Evolutionary conservation across 2,888 invertebrate genomes (phyloP).

Genomic region (Drosophila differens): DNA sequence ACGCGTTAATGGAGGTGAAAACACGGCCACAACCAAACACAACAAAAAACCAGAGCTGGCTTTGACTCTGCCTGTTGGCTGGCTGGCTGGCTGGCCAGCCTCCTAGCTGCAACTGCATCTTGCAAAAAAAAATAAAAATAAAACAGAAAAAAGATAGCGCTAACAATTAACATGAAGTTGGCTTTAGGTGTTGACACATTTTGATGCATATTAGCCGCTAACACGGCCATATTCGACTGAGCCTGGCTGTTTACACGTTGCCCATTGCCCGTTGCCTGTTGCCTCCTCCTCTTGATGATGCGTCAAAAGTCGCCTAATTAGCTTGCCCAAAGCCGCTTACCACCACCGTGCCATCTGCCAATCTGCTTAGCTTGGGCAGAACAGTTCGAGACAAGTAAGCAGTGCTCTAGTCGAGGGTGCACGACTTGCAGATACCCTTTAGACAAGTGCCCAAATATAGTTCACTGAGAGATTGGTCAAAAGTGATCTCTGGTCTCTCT

Average conservation of each 20-base stretch:
- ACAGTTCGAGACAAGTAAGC: constrained; percentile 22
- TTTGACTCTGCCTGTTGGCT: neutral
- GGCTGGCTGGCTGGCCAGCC: neutral
- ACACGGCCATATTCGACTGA: constrained; percentile 27
- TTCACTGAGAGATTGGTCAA: neutral
- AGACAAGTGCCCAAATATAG: neutral
- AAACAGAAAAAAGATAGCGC: constrained; percentile 53
- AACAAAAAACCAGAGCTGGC: constrained; percentile 3
- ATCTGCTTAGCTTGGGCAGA: constrained; percentile 66
- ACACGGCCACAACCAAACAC: constrained; percentile 56
- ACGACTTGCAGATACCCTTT: neutral
- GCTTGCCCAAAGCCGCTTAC: constrained; percentile 76
- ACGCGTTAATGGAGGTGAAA: constrained; percentile 79
- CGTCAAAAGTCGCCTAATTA: constrained; percentile 76
- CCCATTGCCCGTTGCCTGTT: neutral
- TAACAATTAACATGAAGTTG: constrained; percentile 75
- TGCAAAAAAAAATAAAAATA: neutral
- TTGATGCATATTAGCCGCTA: constrained; percentile 76
- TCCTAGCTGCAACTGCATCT: constrained; percentile 8
- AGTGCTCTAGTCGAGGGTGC: no score
- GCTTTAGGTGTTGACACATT: constrained; percentile 78
- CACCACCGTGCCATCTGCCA: constrained; percentile 65
- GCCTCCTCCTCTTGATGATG: constrained; percentile 51
- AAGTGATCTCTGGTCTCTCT: neutral
- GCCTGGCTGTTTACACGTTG: neutral